Evolutionary conservation across 2,113 vertebrate species (phyloP), one percentile per base, ranked within the genome.

Genomic region (Heterotis niloticus): DNA sequence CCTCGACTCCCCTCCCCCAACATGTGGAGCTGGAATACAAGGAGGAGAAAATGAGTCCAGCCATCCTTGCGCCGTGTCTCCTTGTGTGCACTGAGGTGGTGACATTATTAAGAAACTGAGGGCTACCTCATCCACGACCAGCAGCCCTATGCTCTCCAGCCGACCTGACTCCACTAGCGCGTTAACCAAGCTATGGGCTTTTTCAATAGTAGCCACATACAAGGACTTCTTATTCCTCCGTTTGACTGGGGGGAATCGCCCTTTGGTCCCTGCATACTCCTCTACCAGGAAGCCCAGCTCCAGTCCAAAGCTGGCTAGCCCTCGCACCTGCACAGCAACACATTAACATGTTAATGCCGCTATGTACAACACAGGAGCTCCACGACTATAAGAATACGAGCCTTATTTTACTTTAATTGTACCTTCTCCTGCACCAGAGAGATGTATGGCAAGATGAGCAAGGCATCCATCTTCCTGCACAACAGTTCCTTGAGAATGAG

Each of bases 351-450:
- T 28, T 23, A 66, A 11, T 14, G 1, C 14, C 62, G 20, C 17
- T 52, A 60, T 24, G 13, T 51, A 3, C 7, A n/a, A n/a, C 9
- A 23, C 54, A 9, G 52, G 10, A 57, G 94, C 87, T 95, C 93
- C 81, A 94, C 92, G 26, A 94, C 93, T 44, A 44, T 85, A 94
- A 90, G 14, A 92, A 92, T 80, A 94, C 90, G 16, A 75, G 57
- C 16, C 4, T 60, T 16, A 29, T 64, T 44, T 44, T 14, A n/a
- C 75, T 20, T 14, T 34, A 28, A 26, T 23, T 23, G 71, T 84
- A 99, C 96, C 96, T 99, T 99, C 90, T 99, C 98, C 84, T 99
- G 97, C 56, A 99, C 98, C 88, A 99, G 92, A 0, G 97, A 95
- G 64, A 98, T 92, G 76, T 98, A 99, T 0, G 98, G 98, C 14